Evolutionary conservation across 2,113 vertebrate species (phyloP), one percentile per base, ranked within the genome.

Genomic region (Hypanus sabinus): DNA sequence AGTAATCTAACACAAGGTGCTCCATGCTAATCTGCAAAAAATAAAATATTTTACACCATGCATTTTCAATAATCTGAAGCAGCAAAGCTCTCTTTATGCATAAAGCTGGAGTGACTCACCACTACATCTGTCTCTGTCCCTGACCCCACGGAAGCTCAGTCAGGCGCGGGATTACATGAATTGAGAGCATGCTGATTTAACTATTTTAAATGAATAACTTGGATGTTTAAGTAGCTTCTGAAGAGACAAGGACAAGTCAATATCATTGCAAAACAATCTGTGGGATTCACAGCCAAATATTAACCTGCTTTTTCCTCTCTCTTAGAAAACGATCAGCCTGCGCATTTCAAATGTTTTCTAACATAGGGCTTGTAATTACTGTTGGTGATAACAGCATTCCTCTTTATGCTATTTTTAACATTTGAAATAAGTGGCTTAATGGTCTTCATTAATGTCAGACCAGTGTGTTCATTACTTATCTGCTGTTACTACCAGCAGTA

Each of bases 171-270:
- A 65, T 65, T 90, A 90, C 85, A 90, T 33, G 57, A 68, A 90
- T 65, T 65, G 85, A 90, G 14, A 90, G 85, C 85, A 90, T 90
- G 85, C 85, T 88, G 85, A 88, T 87, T 87, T 87, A 87, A 87
- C 57, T 88, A 62, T 33, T 65, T 90, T 65, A 90, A 33, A 65
- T 90, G 85, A 65, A 90, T 65, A 90, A 65, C 85, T 90, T 20
- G 60, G 33, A 14, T 62, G 30, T 65, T 65, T 90, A 90, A 90
- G 85, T 65, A 90, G 60, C 60, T 90, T 90, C 60, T 65, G 60
- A n/a, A 90, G 60, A 30, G 7, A 65, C 57, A 90, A 90, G 85
- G 85, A 60, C 30, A 3, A 33, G 60, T 90, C 85, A 90, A 90
- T 90, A 90, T 90, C 60, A 90, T 90, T 33, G 60, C 85, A 36